Percentiles rank a stretch among this genome's conserved stretches.
Conservation (phyloP, 2,113 vertebrate species). For the Poecile atricapillus region DNA sequence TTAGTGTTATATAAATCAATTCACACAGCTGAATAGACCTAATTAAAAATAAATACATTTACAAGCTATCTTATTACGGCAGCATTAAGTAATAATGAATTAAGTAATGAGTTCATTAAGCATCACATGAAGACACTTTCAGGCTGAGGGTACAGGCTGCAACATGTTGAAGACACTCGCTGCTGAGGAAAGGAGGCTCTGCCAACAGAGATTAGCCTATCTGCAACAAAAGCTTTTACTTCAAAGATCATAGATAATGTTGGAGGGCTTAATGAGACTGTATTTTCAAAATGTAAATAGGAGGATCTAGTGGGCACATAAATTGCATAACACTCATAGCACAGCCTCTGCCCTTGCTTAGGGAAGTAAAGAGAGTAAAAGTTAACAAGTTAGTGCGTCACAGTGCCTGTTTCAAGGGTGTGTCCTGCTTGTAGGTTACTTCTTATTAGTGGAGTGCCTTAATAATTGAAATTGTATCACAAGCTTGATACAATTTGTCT, state of each 20-base stretch:
- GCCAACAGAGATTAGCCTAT: constrained; percentile 27
- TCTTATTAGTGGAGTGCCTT: neutral
- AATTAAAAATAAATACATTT: constrained; percentile 59
- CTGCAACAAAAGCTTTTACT: constrained; percentile 30
- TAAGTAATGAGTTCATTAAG: constrained; percentile 50
- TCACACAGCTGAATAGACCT: constrained; percentile 3
- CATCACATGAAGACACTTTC: neutral
- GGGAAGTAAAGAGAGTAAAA: neutral
- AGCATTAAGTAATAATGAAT: too few relatives aligned
- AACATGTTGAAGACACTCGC: constrained; percentile 34
- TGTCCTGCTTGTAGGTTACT: neutral
- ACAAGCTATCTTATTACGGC: constrained; percentile 33
- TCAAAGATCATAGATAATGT: constrained; percentile 13
- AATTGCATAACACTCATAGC: constrained; percentile 2
- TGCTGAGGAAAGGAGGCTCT: constrained; percentile 16
- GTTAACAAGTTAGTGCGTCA: rapidly evolving
- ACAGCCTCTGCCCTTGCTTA: neutral
- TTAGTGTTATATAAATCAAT: constrained; percentile 30
- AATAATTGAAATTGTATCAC: neutral
- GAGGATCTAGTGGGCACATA: neutral
- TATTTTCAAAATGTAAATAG: constrained; percentile 40
- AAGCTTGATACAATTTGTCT: neutral
- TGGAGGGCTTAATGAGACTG: neutral
- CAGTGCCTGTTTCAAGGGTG: neutral
- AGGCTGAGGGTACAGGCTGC: neutral